Percentiles rank a stretch among this genome's conserved stretches.
phyloP scores from a whole-genome alignment of 2,888 invertebrate genomes.

The Eurytoma californica region DNA sequence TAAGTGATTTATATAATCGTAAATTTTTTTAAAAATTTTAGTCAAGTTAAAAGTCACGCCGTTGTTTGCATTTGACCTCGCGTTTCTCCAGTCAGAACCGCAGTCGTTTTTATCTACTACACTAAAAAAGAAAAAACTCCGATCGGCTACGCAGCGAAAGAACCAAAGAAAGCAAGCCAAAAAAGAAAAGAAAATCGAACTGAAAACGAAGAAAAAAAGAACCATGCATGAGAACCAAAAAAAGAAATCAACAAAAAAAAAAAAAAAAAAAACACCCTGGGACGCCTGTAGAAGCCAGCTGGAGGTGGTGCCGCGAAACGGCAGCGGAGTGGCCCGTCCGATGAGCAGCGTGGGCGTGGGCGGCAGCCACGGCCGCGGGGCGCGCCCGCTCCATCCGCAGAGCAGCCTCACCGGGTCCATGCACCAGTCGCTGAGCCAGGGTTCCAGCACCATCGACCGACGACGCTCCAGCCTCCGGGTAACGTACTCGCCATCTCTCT shows the following conservation, averaged over 20 bases:
- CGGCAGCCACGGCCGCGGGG: constrained; percentile 71
- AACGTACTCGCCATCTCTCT: constrained; percentile 63
- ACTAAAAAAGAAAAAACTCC: too few relatives aligned
- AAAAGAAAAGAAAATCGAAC: background rate
- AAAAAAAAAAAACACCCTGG: constrained; percentile 30
- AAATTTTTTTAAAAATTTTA: too few relatives aligned
- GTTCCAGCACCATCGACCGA: constrained; percentile 72
- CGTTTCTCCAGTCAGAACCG: too few relatives aligned
- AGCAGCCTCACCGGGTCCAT: constrained; percentile 61
- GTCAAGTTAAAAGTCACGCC: too few relatives aligned
- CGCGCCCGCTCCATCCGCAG: constrained; percentile 70
- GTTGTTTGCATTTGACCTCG: too few relatives aligned
- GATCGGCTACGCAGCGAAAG: too few relatives aligned
- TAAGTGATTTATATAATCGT: too few relatives aligned
- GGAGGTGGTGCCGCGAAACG: constrained; percentile 73
- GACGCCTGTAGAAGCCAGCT: constrained; percentile 71
- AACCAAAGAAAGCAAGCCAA: constrained; percentile 16
- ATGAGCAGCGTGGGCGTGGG: constrained; percentile 72
- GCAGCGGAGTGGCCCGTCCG: constrained; percentile 67
- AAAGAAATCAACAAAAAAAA: constrained; percentile 11
- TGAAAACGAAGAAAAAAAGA: constrained; percentile 29
- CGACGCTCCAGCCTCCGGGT: constrained; percentile 76
- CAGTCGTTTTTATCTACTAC: too few relatives aligned
- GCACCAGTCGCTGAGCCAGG: constrained; percentile 65
- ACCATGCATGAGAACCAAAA: constrained; percentile 37